phyloP scores from a whole-genome alignment of 2,888 invertebrate species.

The Nesidiocoris tenuis region DNA sequence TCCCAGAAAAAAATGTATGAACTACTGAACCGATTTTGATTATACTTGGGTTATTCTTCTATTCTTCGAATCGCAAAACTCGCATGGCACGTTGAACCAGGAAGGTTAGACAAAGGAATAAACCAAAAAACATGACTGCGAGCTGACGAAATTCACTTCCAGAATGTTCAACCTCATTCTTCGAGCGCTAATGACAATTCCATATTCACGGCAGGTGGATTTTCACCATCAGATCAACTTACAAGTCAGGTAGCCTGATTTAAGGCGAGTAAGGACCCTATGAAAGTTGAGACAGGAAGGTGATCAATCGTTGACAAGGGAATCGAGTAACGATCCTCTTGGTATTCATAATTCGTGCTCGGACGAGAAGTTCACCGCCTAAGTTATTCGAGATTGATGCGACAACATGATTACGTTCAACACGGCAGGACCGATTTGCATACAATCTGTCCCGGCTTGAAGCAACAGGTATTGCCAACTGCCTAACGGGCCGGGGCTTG shows the following conservation, averaged over 20 bases:
- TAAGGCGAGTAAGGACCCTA: not conserved
- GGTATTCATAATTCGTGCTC: conserved; percentile 11
- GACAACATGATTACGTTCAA: conserved; percentile 11
- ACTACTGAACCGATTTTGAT: no score
- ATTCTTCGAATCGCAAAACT: no score
- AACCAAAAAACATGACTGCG: no score
- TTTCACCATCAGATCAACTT: not conserved
- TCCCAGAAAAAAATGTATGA: no score
- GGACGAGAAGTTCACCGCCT: not conserved
- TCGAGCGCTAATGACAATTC: not conserved
- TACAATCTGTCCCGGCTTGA: conserved; percentile 26
- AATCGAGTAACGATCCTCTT: not conserved
- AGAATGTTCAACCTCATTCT: not conserved
- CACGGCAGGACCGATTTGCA: conserved; percentile 13
- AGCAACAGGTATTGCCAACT: conserved; percentile 10
- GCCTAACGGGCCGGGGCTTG: conserved; percentile 20
- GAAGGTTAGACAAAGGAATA: no score
- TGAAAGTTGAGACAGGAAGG: not conserved
- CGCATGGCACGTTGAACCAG: no score
- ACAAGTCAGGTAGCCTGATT: not conserved
- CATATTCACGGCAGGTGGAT: not conserved
- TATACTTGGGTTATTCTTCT: no score
- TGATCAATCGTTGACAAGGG: not conserved
- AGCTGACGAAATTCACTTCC: no score
- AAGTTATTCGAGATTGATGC: conserved; percentile 23